phyloP scores from a whole-genome alignment of 2,888 invertebrate genomes.

The Scaptomyza caliginosa region DNA sequence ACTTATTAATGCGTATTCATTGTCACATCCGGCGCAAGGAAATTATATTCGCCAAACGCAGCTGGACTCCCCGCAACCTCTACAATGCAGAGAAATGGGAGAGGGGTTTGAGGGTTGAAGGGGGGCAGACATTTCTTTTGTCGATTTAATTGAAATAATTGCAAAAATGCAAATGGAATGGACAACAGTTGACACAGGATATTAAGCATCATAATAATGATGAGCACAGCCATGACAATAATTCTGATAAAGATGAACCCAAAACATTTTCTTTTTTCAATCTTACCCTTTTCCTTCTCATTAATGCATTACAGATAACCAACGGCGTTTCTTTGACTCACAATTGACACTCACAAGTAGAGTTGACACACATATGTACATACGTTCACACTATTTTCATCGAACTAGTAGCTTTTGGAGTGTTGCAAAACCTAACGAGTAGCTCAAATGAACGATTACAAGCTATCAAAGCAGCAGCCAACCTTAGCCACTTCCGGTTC shows the following conservation, averaged over 20 bases:
- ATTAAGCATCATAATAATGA: constrained; percentile 55
- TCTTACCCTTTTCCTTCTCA: neutral
- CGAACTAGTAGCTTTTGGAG: neutral
- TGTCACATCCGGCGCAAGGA: constrained; percentile 79
- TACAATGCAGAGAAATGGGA: neutral
- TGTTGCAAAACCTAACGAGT: neutral
- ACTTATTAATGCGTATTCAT: constrained; percentile 81
- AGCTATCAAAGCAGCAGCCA: neutral
- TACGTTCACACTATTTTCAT: neutral
- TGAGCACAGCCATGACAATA: neutral
- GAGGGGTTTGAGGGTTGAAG: neutral
- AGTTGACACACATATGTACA: neutral
- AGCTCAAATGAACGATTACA: neutral
- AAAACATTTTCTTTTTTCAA: neutral
- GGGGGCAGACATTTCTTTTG: constrained; percentile 56
- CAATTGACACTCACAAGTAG: neutral
- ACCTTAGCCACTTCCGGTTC: neutral
- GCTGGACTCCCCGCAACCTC: neutral
- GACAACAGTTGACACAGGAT: constrained; percentile 75
- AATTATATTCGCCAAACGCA: constrained; percentile 71
- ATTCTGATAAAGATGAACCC: constrained; percentile 11
- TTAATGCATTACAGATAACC: neutral
- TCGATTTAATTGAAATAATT: constrained; percentile 79
- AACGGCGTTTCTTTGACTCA: neutral
- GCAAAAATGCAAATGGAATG: constrained; percentile 76